Evolutionary conservation across 2,113 vertebrate species (phyloP), one percentile per base, ranked within the genome.

Genomic region (Pavo muticus): DNA sequence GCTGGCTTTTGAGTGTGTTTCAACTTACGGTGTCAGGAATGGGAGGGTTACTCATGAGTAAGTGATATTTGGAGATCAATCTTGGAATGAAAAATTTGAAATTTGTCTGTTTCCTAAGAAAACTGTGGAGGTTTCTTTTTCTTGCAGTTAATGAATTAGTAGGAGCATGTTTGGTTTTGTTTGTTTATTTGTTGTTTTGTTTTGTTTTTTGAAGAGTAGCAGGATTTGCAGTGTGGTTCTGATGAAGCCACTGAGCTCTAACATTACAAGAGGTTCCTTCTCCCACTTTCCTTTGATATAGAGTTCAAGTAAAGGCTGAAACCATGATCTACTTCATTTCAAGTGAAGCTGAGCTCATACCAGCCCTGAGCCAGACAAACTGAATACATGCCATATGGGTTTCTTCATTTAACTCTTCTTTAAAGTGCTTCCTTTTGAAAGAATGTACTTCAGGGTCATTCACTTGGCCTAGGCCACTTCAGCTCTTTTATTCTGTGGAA

Each of bases 1-100:
- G 2, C 4, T 76, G 45, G 48, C 32, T 85, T 91, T 79, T 76
- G 56, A 85, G 48, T 21, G n/a, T 7, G 40, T 85, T 95, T 85
- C 54, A 37, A 14, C 6, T 54, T 85, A 39, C 35, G 70, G 27
- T 0, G 0, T 59, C 30, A 48, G 24, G 1, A 1, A 12, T 9
- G 37, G 15, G 78, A 88, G 12, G 6, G 5, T 88, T 75, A 56
- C 32, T 84, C 16, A 35, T 25, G 39, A 63, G 9, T 37, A n/a
- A 65, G 48, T 9, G 24, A 70, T 25, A 59, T 77, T 19, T 54
- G 72, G 76, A 63, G 37, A 76, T 63, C 65, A 86, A 5, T 4
- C 7, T 54, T 63, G 6, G 19, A 87, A 72, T 9, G 1, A 87
- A 84, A 89, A 44, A 52, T 21, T 45, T 61, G 7, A 70, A 45